These are phyloP conservation scores for Microtus pennsylvanicus DNA, from an alignment of 2,113 vertebrate species.

Conservation along the genomic window DNA sequence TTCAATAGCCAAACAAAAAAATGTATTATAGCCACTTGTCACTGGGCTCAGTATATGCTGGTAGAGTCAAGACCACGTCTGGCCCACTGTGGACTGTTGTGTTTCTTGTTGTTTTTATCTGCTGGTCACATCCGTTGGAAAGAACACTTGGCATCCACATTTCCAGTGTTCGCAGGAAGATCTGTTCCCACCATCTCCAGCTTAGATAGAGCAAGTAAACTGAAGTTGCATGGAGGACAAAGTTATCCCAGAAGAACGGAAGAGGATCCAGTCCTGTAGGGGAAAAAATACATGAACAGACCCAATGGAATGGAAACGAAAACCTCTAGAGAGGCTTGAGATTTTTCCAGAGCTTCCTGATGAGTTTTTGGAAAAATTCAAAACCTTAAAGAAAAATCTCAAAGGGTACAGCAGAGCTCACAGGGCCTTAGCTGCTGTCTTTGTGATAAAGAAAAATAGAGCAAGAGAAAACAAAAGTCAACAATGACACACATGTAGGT, in stretches of 20 bases:
- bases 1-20: not conserved
- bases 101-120: not conserved
- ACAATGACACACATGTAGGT: not conserved
- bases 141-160: not conserved
- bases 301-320: not conserved
- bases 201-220: not conserved
- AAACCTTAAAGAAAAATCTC: constrained; percentile 30
- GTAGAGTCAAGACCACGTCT: not conserved
- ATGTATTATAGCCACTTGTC: not conserved
- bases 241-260: not conserved
- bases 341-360: constrained; percentile 46
- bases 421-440: not conserved
- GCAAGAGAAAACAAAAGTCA: not conserved
- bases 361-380: not conserved
- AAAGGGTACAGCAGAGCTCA: not conserved
- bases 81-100: not conserved
- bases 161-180: not conserved
- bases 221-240: not conserved
- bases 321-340: not conserved
- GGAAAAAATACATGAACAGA: not conserved
- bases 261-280: not conserved
- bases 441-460: not conserved
- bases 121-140: not conserved
- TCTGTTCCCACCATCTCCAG: not conserved
- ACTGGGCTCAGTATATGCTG: not conserved